These are phyloP conservation scores for Schizaphis graminum DNA, from an alignment of 2,888 invertebrate genomes.

Conservation along the genomic window DNA sequence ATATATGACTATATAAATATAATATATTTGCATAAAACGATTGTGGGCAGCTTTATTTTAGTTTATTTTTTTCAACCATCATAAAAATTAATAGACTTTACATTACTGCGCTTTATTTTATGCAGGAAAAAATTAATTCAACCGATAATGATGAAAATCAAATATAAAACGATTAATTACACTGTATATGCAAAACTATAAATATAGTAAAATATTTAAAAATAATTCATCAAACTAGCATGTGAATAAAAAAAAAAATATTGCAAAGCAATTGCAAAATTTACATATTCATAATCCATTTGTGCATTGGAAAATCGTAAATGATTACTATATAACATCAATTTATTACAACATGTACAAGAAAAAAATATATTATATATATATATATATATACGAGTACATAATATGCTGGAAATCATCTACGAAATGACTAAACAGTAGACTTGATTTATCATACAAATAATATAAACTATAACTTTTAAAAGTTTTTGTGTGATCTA, in stretches of 20 bases:
- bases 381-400: too few species aligned
- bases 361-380: background rate
- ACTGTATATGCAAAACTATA: background rate
- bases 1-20: background rate
- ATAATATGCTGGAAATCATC: background rate
- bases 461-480: background rate
- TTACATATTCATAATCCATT: background rate
- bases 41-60: background rate
- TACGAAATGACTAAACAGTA: background rate
- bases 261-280: too few species aligned
- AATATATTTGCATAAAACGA: background rate
- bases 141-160: background rate
- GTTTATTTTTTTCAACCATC: background rate
- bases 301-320: background rate
- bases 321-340: background rate
- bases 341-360: background rate
- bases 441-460: background rate
- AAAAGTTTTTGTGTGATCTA: background rate
- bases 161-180: background rate
- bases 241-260: background rate
- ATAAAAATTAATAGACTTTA: background rate
- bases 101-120: background rate
- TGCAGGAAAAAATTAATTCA: background rate
- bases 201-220: background rate
- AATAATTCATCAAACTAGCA: background rate